Evolutionary conservation across 2,888 invertebrate species (phyloP).

Genomic region (Pollenia angustigena): DNA sequence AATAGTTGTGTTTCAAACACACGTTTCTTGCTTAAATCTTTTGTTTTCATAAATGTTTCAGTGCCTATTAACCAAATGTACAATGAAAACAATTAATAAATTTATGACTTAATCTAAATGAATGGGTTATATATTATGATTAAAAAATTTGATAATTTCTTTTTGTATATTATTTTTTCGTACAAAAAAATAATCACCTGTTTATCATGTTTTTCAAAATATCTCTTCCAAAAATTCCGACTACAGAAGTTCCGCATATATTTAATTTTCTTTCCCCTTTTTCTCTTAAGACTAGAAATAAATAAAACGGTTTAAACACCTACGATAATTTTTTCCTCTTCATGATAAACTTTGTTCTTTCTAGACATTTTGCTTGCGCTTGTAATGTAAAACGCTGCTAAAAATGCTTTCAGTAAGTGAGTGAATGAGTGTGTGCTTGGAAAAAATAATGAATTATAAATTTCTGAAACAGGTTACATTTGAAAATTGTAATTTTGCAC

Average conservation of each 20-base stretch:
- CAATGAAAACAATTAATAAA: background rate
- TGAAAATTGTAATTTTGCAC: constrained; percentile 52
- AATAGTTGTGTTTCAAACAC: too few species aligned
- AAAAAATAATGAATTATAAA: constrained; percentile 62
- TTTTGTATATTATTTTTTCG: background rate
- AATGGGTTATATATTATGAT: too few species aligned
- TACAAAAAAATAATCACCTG: constrained; percentile 44
- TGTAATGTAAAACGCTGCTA: background rate
- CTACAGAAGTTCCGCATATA: background rate
- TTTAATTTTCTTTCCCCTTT: background rate
- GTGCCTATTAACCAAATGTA: background rate
- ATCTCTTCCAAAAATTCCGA: background rate
- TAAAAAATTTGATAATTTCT: too few species aligned
- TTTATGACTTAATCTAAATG: constrained; percentile 26
- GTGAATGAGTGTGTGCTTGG: constrained; percentile 2
- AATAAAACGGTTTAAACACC: constrained; percentile 53
- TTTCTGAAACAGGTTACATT: constrained; percentile 61
- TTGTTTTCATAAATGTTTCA: background rate
- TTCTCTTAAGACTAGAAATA: too few species aligned
- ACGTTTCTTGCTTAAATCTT: too few species aligned
- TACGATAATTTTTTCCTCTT: constrained; percentile 16
- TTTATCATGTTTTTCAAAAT: background rate
- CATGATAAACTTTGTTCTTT: constrained; percentile 28
- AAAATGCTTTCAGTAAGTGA: too few species aligned
- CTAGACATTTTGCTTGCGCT: background rate